Base-by-base conservation (phyloP, 1,140 invertebrate genomes). In the Argopecten irradians region DNA sequence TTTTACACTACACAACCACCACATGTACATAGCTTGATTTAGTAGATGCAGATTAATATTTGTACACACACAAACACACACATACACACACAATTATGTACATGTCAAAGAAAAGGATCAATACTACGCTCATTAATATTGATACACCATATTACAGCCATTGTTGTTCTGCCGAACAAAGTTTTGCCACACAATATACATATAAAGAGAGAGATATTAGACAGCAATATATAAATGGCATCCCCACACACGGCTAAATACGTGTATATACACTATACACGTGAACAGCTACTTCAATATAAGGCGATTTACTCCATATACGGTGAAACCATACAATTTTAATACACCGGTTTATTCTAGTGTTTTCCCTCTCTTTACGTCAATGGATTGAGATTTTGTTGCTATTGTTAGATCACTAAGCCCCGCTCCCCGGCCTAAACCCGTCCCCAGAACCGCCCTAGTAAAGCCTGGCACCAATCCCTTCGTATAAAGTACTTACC, bases 191-290 rank as follows among this genome's bases (percentile, higher is more conserved):
- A 71, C 22, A 16, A n/a, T 28, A 71, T 71, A 28, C n/a, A 71
- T 28, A 71, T 71, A 11, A 0, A 71, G 55, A 46, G 55, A 46
- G 9, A 71, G 55, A 7, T 46, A 71, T 71, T 71, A 71, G 55
- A 28, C 55, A 71, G 22, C 55, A 71, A 16, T 7, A n/a, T n/a
- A n/a, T 71, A 28, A 71, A 71, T 28, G 55, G 28, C 55, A 71
- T 71, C 55, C 55, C 22, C 14, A 71, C n/a, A 71, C 55, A 5
- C 22, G n/a, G n/a, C 22, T 71, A 71, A 71, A 71, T 71, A 0
- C 55, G n/a, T 71, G 55, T 71, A 71, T 71, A 71, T n/a, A 71
- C 55, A 71, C 55, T n/a, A 71, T 28, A 71, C 55, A 71, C 55
- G 55, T 71, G 55, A 71, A 71, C 55, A 5, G 1, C 55, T 28